These are phyloP conservation scores for Pterophyllum scalare DNA, from an alignment of 2,113 vertebrate genomes.

Conservation along the genomic window DNA sequence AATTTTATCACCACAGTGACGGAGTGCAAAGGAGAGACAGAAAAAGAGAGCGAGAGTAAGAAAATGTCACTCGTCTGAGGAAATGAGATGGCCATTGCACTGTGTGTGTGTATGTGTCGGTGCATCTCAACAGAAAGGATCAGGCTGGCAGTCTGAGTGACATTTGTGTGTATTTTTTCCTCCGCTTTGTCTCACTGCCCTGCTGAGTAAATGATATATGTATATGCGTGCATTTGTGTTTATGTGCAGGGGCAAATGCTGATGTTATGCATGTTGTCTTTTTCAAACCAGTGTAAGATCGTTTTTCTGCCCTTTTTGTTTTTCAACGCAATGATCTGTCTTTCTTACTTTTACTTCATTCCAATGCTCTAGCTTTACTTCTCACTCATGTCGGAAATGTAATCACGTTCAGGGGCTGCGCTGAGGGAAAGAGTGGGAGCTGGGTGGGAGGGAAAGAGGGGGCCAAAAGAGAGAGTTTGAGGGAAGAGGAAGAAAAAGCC, in stretches of 20 bases:
- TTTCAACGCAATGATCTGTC: slow-evolving; percentile 75
- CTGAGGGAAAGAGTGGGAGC: slow-evolving; percentile 39
- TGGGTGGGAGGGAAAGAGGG: slow-evolving; percentile 14
- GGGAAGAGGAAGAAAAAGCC: slow-evolving; percentile 72
- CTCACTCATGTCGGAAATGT: slow-evolving; percentile 74
- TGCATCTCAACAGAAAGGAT: slow-evolving; percentile 57
- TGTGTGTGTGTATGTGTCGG: slow-evolving; percentile 38
- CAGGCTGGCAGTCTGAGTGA: slow-evolving; percentile 69
- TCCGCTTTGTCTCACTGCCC: slow-evolving; percentile 40
- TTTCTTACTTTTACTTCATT: slow-evolving; percentile 52
- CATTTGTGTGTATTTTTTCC: slow-evolving; percentile 61
- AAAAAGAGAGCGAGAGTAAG: slow-evolving; percentile 47
- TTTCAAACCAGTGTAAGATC: slow-evolving; percentile 28
- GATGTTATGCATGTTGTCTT: slow-evolving; percentile 28
- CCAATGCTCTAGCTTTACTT: slow-evolving; percentile 45
- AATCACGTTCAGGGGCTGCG: slow-evolving; percentile 70
- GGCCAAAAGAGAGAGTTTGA: slow-evolving; percentile 54
- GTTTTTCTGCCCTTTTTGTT: slow-evolving; percentile 62
- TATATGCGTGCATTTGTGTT: slow-evolving; percentile 37
- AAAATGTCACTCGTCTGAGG: slow-evolving; percentile 77
- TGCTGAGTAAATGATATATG: slow-evolving; percentile 58
- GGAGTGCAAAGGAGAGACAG: slow-evolving; percentile 56
- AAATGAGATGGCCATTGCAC: slow-evolving; percentile 75
- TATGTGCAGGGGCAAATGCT: slow-evolving; percentile 41
- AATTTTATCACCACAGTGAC: slow-evolving; percentile 77